A percentile compares a stretch with the other conserved stretches of the same genome.
Evolutionary conservation across 92 coral and sea anemone genomes (phyloP).

Genomic region (Bergia puertoricense): DNA sequence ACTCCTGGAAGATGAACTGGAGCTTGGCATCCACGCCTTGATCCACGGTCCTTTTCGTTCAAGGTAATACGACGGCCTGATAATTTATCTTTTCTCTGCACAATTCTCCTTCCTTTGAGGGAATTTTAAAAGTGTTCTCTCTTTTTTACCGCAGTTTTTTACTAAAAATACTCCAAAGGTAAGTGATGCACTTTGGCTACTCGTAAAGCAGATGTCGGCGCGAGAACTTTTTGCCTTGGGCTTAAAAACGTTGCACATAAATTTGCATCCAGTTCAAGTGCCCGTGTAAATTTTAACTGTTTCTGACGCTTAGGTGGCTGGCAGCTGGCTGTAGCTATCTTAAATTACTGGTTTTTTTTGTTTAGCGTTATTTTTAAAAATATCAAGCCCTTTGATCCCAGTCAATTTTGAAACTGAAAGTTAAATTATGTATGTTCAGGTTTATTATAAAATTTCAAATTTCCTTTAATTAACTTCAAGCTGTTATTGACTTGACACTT

Average conservation of each 20-base stretch:
- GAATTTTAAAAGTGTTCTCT: neutral
- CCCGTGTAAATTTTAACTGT: neutral
- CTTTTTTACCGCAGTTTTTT: neutral
- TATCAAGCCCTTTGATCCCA: too few relatives aligned
- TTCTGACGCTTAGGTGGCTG: neutral
- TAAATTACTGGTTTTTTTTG: neutral
- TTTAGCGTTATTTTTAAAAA: neutral
- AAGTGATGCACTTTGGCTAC: neutral
- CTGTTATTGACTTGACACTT: too few relatives aligned
- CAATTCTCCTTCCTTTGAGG: neutral
- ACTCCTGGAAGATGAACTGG: neutral
- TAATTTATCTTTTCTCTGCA: neutral
- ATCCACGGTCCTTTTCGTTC: neutral
- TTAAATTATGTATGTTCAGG: slow-evolving; percentile 3
- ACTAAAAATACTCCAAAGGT: neutral
- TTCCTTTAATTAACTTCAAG: too few relatives aligned
- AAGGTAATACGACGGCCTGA: neutral
- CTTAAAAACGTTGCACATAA: neutral
- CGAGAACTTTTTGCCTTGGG: too few relatives aligned
- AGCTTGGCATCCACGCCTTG: slow-evolving; percentile 19
- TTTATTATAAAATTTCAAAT: too few relatives aligned
- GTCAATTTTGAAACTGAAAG: neutral
- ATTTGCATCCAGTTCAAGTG: neutral
- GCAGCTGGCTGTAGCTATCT: neutral
- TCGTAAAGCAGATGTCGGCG: neutral